Conservation (phyloP, 1,140 invertebrate species). For the Limonius californicus region DNA sequence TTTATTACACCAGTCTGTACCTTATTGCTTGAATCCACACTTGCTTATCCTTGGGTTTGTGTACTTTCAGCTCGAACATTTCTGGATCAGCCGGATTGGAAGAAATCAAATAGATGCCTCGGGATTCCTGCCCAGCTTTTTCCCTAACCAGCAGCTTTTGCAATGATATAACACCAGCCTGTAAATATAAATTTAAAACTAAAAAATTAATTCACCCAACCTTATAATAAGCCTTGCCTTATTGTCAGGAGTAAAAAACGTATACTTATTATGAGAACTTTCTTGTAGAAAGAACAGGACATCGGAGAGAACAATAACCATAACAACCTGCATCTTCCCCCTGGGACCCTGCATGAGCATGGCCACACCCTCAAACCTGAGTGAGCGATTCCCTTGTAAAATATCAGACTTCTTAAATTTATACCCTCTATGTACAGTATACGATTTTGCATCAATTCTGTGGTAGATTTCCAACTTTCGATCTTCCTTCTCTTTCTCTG, state of each 20-base stretch:
- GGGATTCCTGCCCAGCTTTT: conserved; percentile 84
- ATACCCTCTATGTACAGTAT: conserved; percentile 71
- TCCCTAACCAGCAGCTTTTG: conserved; percentile 88
- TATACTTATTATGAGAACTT: conserved; percentile 72
- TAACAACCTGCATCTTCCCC: conserved; percentile 76
- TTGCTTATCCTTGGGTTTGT: conserved; percentile 82
- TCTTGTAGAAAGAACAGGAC: conserved; percentile 89
- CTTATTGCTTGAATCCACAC: conserved; percentile 83
- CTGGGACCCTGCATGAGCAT: conserved; percentile 80
- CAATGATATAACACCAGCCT: conserved; percentile 86
- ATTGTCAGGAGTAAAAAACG: conserved; percentile 83
- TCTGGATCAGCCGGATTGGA: conserved; percentile 83
- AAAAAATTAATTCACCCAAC: not conserved
- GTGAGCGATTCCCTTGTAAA: conserved; percentile 71
- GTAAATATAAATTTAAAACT: conserved; percentile 37
- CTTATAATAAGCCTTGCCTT: conserved; percentile 51
- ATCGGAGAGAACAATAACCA: conserved; percentile 87
- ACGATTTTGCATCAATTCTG: conserved; percentile 88
- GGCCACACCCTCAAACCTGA: conserved; percentile 83
- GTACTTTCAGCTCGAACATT: conserved; percentile 93
- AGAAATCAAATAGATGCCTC: conserved; percentile 85
- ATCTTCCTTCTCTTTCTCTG: conserved; percentile 84
- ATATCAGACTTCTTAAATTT: conserved; percentile 97
- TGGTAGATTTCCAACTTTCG: conserved; percentile 89
- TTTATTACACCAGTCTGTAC: conserved; percentile 47